Conservation (phyloP, 2,113 vertebrate genomes). For the Gallinago jamesoni region DNA sequence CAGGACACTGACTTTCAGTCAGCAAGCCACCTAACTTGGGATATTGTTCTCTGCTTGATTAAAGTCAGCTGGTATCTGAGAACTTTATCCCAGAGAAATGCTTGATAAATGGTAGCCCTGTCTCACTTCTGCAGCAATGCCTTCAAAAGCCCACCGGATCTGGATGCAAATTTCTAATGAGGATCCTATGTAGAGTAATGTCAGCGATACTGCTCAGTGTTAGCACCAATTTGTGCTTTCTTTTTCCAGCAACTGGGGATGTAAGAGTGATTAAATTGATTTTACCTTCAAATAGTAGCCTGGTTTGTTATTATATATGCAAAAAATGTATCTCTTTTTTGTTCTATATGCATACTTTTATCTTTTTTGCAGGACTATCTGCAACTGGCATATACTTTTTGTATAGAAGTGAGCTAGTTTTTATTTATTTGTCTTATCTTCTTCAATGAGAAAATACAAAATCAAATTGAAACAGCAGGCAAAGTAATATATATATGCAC, state of each 20-base stretch:
- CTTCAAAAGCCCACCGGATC: background rate
- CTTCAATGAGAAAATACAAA: conserved; percentile 20
- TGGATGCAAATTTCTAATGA: background rate
- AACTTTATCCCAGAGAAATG: background rate
- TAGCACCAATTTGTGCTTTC: background rate
- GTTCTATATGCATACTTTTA: background rate
- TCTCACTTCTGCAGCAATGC: background rate
- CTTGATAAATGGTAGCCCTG: background rate
- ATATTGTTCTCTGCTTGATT: background rate
- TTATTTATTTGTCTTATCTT: conserved; percentile 15
- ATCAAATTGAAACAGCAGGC: conserved; percentile 36
- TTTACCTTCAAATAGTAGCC: background rate
- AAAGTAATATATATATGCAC: background rate
- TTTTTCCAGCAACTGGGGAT: background rate
- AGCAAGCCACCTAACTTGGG: background rate
- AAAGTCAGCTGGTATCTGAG: background rate
- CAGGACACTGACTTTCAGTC: rapidly evolving
- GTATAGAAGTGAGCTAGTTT: background rate
- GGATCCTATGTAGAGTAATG: background rate
- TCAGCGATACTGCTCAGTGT: background rate
- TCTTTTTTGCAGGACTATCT: background rate
- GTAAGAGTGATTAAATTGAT: background rate
- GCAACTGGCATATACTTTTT: background rate
- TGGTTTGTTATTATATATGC: background rate
- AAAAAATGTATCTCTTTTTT: rapidly evolving